Percentiles rank a stretch among this genome's conserved stretches.
phyloP scores from a whole-genome alignment of 2,888 invertebrate species.

The Mythimna vitellina region DNA sequence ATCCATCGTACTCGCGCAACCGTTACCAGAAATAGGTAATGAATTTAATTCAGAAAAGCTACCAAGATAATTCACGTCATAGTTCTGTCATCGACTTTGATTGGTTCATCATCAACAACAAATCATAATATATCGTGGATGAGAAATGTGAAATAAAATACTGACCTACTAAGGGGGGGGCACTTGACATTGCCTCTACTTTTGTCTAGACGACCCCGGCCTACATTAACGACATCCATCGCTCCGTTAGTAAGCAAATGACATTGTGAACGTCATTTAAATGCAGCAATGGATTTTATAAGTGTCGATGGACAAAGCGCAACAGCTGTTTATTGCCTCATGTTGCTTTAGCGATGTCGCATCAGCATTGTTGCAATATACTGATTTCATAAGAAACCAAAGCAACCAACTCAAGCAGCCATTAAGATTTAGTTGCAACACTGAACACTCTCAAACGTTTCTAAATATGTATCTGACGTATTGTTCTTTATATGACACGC shows the following conservation, averaged over 20 bases:
- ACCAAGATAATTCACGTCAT: neutral
- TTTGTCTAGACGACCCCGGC: conserved; percentile 18
- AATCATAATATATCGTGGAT: neutral
- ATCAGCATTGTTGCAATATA: conserved; percentile 45
- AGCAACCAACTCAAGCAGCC: neutral
- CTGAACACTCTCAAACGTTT: conserved; percentile 2
- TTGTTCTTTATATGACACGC: neutral
- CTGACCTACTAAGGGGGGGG: neutral
- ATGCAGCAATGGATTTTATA: conserved; percentile 25
- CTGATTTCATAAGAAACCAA: conserved; percentile 32
- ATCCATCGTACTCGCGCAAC: too few relatives aligned
- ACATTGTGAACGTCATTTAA: neutral
- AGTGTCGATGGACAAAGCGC: conserved; percentile 18
- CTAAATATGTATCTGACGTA: neutral
- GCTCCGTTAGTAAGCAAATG: neutral
- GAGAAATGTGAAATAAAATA: too few relatives aligned
- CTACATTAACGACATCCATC: conserved; percentile 10
- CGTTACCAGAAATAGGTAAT: too few relatives aligned
- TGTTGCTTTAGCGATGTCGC: conserved; percentile 26
- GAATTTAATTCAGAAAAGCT: neutral
- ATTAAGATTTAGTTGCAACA: conserved; percentile 20
- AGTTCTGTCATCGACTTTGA: neutral
- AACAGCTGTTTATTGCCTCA: conserved; percentile 27
- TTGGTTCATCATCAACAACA: neutral
- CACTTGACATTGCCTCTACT: conserved; percentile 26